Evolutionary conservation across 2,797 vertebrate species (phyloP).

Genomic region (Takifugu rubripes): DNA sequence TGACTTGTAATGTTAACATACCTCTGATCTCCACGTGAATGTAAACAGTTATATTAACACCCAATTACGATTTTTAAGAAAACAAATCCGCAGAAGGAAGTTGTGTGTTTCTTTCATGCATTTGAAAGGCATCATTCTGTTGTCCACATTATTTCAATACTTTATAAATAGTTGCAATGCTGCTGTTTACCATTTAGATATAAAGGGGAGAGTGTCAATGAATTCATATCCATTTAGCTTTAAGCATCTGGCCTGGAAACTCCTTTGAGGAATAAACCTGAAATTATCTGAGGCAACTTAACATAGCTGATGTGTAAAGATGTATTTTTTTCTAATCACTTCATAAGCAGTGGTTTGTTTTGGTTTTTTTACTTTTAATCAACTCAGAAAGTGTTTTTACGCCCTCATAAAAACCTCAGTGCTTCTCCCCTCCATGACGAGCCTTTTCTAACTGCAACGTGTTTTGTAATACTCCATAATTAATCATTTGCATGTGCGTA

Average conservation of each 20-base stretch:
- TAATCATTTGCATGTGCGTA: slow-evolving; percentile 48
- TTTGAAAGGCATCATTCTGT: slow-evolving; percentile 36
- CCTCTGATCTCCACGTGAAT: slow-evolving; percentile 10
- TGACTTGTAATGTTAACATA: slow-evolving; percentile 8
- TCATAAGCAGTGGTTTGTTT: background rate
- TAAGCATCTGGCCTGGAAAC: slow-evolving; percentile 8
- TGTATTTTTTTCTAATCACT: background rate
- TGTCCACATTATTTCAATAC: slow-evolving; percentile 18
- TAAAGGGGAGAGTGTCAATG: slow-evolving; percentile 15
- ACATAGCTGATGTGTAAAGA: background rate
- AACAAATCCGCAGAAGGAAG: slow-evolving; percentile 5
- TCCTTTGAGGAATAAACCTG: too few relatives aligned
- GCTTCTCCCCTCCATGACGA: slow-evolving; percentile 5
- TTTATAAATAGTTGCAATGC: slow-evolving; percentile 8
- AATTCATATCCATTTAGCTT: slow-evolving; percentile 12
- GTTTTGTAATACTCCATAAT: slow-evolving; percentile 32
- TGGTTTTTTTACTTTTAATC: background rate
- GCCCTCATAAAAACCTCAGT: slow-evolving; percentile 1
- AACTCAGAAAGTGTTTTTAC: slow-evolving; percentile 10
- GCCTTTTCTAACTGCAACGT: slow-evolving; percentile 11
- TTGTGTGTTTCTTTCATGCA: slow-evolving; percentile 6
- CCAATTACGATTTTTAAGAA: slow-evolving; percentile 40
- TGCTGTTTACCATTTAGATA: slow-evolving; percentile 23
- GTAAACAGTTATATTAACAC: too few relatives aligned
- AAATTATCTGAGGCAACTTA: too few relatives aligned